Conservation (phyloP, 2,797 vertebrate genomes). For the Bovichtus variegatus region DNA sequence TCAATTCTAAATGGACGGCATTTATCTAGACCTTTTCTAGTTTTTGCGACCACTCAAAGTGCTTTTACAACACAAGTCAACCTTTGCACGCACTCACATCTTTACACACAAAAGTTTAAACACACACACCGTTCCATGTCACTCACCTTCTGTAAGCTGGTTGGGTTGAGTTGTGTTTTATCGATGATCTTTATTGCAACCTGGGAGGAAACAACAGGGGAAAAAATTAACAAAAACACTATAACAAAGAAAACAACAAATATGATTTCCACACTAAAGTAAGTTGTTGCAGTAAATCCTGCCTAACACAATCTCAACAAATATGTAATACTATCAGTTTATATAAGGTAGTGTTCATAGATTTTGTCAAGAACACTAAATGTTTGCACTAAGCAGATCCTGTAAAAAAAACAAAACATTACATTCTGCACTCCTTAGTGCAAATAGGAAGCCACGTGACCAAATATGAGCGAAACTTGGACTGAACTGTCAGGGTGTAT, state of each 20-base stretch:
- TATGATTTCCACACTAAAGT: neutral
- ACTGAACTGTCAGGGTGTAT: too few relatives aligned
- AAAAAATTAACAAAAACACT: neutral
- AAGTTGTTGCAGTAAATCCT: neutral
- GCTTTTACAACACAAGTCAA: too few relatives aligned
- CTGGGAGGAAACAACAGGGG: slow-evolving; percentile 71
- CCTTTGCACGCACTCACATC: too few relatives aligned
- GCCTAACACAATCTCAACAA: neutral
- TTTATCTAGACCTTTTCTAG: too few relatives aligned
- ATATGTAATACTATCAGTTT: neutral
- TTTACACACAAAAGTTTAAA: neutral
- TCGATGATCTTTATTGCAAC: slow-evolving; percentile 98
- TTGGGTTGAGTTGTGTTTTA: slow-evolving; percentile 96
- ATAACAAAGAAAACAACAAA: neutral
- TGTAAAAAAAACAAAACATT: too few relatives aligned
- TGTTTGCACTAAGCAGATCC: too few relatives aligned
- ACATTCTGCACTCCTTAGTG: too few relatives aligned
- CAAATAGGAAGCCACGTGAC: too few relatives aligned
- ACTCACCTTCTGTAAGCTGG: slow-evolving; percentile 95
- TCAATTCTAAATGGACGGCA: neutral
- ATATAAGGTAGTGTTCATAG: neutral
- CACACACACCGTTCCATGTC: neutral
- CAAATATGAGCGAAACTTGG: too few relatives aligned
- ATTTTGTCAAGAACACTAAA: too few relatives aligned
- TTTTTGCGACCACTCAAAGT: too few relatives aligned